Conservation (phyloP, 1,140 invertebrate genomes). For the Drosophila bifasciata region DNA sequence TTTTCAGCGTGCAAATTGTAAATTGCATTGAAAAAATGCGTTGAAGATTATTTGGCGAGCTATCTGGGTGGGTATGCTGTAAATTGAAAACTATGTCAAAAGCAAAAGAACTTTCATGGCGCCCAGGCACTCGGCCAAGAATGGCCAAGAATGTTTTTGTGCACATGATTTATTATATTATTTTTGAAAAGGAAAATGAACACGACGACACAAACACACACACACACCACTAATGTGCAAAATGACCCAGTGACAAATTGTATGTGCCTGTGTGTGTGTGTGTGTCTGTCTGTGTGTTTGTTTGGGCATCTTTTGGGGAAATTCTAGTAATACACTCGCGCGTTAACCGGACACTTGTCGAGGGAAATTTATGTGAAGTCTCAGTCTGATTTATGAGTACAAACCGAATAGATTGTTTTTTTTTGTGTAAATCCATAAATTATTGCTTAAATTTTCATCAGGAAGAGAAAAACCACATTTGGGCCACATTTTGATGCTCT, state of each 20-base stretch:
- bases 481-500: neutral
- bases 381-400: conserved; percentile 52
- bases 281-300: too few species aligned
- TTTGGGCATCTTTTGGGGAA: conserved; percentile 52
- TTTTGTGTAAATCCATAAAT: conserved; percentile 56
- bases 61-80: conserved; percentile 9
- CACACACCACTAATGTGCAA: conserved; percentile 57
- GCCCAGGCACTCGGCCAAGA: conserved; percentile 58
- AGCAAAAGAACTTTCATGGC: conserved; percentile 56
- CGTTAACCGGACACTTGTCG: conserved; percentile 66
- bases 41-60: too few species aligned
- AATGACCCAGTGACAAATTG: conserved; percentile 73
- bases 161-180: conserved; percentile 72
- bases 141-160: conserved; percentile 24
- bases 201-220: neutral
- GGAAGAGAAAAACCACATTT: too few species aligned
- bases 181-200: conserved; percentile 31
- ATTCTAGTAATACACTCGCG: conserved; percentile 38
- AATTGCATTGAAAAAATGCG: neutral
- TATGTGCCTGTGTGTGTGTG: neutral
- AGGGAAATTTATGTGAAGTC: conserved; percentile 51
- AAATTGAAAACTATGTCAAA: conserved; percentile 68
- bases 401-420: conserved; percentile 3
- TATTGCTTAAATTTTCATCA: conserved; percentile 54
- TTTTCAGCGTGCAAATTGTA: too few species aligned